Evolutionary conservation across 2,888 invertebrate genomes (phyloP).

Genomic region (Icerya purchasi): DNA sequence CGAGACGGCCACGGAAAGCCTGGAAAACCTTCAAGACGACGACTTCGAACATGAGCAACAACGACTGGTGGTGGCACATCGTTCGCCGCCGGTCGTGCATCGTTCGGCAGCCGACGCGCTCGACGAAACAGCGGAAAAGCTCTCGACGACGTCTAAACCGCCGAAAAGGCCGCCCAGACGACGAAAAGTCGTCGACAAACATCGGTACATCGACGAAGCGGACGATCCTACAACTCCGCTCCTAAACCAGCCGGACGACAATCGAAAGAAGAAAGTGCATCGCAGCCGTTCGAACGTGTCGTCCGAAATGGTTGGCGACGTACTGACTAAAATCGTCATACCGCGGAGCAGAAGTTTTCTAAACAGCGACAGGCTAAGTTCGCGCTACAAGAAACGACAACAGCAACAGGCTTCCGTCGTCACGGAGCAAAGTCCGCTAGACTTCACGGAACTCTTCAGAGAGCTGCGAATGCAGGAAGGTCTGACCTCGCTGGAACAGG

Average conservation of each 20-base stretch:
- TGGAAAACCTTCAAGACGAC: too few relatives aligned
- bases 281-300: neutral
- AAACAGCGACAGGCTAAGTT: constrained; percentile 41
- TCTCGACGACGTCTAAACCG: constrained; percentile 20
- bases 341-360: constrained; percentile 69
- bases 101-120: constrained; percentile 6
- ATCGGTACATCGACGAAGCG: constrained; percentile 21
- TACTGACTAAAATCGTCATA: constrained; percentile 64
- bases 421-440: constrained; percentile 39
- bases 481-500: constrained; percentile 67
- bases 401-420: constrained; percentile 12
- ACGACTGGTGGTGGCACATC: neutral
- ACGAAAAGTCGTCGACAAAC: constrained; percentile 36
- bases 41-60: neutral
- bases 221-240: constrained; percentile 12
- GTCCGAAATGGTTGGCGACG: constrained; percentile 30
- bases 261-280: neutral
- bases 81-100: neutral
- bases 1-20: neutral
- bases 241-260: neutral
- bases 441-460: constrained; percentile 68
- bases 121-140: neutral
- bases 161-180: constrained; percentile 53
- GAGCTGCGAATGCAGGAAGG: constrained; percentile 74
- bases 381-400: neutral